Evolutionary conservation across 2,797 vertebrate species (phyloP).

Genomic region (Phalanger gymnotis): DNA sequence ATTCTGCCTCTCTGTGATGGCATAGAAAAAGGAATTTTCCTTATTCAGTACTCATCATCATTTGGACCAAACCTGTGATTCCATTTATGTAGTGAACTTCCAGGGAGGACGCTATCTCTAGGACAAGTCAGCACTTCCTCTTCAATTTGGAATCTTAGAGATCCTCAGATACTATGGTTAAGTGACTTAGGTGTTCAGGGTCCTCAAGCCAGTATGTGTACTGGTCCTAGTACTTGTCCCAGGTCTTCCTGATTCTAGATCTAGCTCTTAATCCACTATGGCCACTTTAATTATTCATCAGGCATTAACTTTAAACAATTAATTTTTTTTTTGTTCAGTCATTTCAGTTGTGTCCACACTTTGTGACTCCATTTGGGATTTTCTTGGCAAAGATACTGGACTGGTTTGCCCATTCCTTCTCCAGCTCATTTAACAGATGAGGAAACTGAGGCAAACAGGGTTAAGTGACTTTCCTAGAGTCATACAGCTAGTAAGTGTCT

Average conservation of each 20-base stretch:
- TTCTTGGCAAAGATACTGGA: neutral
- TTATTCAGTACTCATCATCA: neutral
- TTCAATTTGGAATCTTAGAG: neutral
- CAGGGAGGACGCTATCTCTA: neutral
- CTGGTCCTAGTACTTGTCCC: neutral
- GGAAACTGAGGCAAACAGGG: neutral
- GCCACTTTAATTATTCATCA: neutral
- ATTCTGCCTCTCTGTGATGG: slow-evolving; percentile 15
- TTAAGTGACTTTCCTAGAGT: neutral
- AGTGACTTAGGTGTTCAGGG: neutral
- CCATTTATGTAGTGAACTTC: neutral
- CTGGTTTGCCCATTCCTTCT: neutral
- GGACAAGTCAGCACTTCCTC: neutral
- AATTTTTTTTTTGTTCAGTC: neutral
- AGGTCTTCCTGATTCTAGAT: neutral
- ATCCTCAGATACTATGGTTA: neutral
- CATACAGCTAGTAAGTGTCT: neutral
- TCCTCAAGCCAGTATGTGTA: neutral
- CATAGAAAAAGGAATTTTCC: neutral
- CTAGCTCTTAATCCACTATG: neutral
- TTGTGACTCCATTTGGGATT: neutral
- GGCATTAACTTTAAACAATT: neutral
- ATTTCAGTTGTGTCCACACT: neutral
- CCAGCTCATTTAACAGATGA: neutral
- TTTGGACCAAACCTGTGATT: neutral